Evolutionary conservation across 2,797 vertebrate species (phyloP).

Genomic region (Borostomias antarcticus): DNA sequence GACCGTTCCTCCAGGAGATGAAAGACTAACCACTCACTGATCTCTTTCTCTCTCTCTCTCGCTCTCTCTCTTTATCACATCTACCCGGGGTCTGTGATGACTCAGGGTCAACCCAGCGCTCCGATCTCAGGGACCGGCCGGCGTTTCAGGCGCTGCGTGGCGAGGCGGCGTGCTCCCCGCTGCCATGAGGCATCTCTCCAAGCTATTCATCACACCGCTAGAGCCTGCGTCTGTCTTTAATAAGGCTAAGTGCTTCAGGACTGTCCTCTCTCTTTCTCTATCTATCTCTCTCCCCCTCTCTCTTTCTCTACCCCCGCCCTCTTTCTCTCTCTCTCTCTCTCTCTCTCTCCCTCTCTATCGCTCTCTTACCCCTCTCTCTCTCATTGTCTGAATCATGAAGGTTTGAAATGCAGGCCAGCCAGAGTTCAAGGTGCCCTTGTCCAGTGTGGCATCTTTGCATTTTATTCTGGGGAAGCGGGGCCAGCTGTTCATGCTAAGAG

Average conservation of each 20-base stretch:
- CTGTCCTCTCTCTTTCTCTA: slow-evolving; percentile 59
- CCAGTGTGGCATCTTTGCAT: neutral
- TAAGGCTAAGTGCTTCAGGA: slow-evolving; percentile 75
- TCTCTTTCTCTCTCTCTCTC: no score
- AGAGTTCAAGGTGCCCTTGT: slow-evolving; percentile 45
- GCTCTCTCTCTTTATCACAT: no score
- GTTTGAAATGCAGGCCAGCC: slow-evolving; percentile 13
- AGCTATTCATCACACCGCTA: slow-evolving; percentile 60
- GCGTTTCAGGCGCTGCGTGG: slow-evolving; percentile 27
- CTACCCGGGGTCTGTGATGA: neutral
- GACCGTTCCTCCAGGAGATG: neutral
- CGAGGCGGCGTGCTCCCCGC: slow-evolving; percentile 14
- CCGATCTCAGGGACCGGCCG: no score
- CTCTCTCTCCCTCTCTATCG: neutral
- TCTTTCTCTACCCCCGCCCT: slow-evolving; percentile 5
- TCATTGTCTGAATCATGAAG: slow-evolving; percentile 32
- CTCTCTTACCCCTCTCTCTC: neutral
- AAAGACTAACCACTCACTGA: neutral
- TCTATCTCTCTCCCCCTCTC: slow-evolving; percentile 26
- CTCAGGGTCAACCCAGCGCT: no score
- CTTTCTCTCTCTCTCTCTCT: slow-evolving; percentile 24
- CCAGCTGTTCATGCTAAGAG: slow-evolving; percentile 25
- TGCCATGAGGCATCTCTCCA: slow-evolving; percentile 48
- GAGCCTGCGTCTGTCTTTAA: slow-evolving; percentile 66
- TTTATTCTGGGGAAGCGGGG: neutral